Base-by-base conservation (phyloP, 2,797 vertebrate species). In the Lepilemur ruficaudatus region DNA sequence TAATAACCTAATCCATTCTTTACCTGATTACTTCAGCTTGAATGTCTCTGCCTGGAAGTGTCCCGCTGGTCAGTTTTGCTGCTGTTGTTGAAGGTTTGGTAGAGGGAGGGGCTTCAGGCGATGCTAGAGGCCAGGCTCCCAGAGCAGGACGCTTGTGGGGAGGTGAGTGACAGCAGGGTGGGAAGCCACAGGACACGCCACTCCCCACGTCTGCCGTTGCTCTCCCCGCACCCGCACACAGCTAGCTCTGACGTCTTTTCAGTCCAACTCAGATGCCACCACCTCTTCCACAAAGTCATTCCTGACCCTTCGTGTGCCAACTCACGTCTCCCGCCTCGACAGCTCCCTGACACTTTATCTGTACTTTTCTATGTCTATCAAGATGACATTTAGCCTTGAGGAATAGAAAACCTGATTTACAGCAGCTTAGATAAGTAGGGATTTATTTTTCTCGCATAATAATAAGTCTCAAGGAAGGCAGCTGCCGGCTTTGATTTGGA, bases 371-470 rank as follows among this genome's bases (percentile, higher is more conserved):
- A 10, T 82, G 38, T 50, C 89, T 70, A 5, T 57, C 5, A 30
- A 35, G 23, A 52, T 65, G 17, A 13, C 55, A 79, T 17, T 90
- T 3, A 20, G 57, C 78, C 55, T 4, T 7, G 13, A 30, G 38
- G 35, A 79, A 52, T 10, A 48, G 30, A 80, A 89, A 89, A 9
- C 13, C 61, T 17, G 50, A 17, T 69, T 57, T 50, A 7, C 1
- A 48, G 57, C 28, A n/a, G 7, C 83, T 83, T 70, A 25, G n/a
- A 55, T 52, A 79, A 46, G 20, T 1, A 17, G 15, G 61, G 28
- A 25, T n/a, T 80, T 89, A n/a, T 91, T 93, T 95, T 92, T 65
- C 82, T 94, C 86, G 43, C 91, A 18, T 57, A 41, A 41, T 38
- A 88, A 38, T 57, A 57, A 61, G 4, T 70, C 67, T 93, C 72